These are phyloP conservation scores for Mus pahari DNA, from an alignment of 2,113 vertebrate genomes.

Conservation along the genomic window DNA sequence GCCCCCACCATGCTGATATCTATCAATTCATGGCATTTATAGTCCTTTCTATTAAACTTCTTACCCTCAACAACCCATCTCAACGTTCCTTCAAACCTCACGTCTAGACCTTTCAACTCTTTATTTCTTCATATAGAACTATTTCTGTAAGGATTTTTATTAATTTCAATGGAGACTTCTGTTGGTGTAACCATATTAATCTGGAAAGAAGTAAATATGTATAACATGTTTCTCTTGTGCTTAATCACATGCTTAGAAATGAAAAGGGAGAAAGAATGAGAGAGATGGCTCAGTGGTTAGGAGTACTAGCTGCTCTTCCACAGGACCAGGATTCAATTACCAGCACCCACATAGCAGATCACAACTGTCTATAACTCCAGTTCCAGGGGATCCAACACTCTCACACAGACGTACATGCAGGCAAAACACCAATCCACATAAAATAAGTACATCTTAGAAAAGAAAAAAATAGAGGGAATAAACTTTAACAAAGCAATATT, in stretches of 20 bases:
- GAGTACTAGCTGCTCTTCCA: too few relatives aligned
- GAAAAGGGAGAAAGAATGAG: background rate
- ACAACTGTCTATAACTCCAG: too few relatives aligned
- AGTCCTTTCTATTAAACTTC: background rate
- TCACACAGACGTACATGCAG: too few relatives aligned
- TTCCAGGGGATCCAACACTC: too few relatives aligned
- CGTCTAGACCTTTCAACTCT: background rate
- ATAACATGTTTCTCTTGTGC: conserved; percentile 34
- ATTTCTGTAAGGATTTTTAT: conserved; percentile 30
- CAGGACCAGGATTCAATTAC: too few relatives aligned
- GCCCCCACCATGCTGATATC: background rate
- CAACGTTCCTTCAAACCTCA: background rate
- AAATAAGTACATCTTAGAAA: background rate
- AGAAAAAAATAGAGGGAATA: background rate
- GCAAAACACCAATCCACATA: too few relatives aligned
- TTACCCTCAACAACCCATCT: background rate
- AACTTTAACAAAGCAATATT: conserved; percentile 9
- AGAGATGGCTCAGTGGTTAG: too few relatives aligned
- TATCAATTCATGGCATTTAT: background rate
- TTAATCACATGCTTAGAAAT: conserved; percentile 34
- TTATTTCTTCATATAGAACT: conserved; percentile 26
- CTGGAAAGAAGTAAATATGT: background rate
- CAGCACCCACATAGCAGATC: too few relatives aligned
- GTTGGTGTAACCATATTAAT: conserved; percentile 6
- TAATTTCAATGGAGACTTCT: conserved; percentile 33